Base-by-base conservation (phyloP, 2,113 vertebrate species). In the Indri indri region DNA sequence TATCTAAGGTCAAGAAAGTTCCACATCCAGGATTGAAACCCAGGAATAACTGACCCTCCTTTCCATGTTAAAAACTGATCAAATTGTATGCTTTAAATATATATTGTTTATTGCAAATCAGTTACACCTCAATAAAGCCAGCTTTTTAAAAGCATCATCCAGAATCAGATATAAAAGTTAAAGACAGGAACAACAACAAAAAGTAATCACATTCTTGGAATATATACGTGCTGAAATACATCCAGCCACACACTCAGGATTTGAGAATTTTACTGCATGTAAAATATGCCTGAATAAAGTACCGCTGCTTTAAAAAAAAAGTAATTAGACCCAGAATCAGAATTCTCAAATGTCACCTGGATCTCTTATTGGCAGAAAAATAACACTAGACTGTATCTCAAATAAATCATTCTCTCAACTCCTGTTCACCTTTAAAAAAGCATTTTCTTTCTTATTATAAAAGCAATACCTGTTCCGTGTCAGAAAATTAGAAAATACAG, bases 331-430 rank as follows among this genome's bases (percentile, higher is more conserved):
- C 2, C 71, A 40, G 71, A 77, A 91, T 84, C 59, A 27, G 85
- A 76, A 96, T 96, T 93, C 86, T 95, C 42, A 88, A 92, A 73
- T 85, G 77, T 90, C 82, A 93, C 86, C 59, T 88, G 89, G 18
- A 37, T 96, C 54, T 82, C 73, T 85, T 88, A 66, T 54, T 82
- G 65, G 52, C 70, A 96, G 86, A 93, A 93, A 96, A 91, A 77
- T 91, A 68, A 68, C 47, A 63, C 22, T 32, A 74, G 57, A 61
- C 14, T 52, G 1, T 80, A 11, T 52, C 47, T 66, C 92, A 90
- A 93, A 88, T 85, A 93, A 96, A 94, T 96, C 74, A 95, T 71
- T 91, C 40, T 90, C 65, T 91, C 71, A 34, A 88, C 47, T 91
- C 34, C 50, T 85, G 74, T 47, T 97, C 11, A 22, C 22, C 34